Base-by-base conservation (phyloP, 2,888 invertebrate genomes). In the Protophormia terraenovae region DNA sequence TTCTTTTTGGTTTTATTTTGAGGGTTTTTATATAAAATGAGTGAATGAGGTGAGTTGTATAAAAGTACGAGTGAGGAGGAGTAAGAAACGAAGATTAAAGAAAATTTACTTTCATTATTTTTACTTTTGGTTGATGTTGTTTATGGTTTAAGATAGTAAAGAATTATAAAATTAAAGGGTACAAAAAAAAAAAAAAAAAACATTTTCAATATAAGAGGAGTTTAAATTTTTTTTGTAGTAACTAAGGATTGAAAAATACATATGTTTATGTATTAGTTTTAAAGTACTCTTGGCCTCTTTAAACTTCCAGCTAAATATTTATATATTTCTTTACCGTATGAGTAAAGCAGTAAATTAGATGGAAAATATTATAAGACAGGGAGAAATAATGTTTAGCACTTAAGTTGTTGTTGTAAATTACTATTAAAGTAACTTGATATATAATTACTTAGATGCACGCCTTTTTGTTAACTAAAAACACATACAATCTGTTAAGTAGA, bases 401-500 rank as follows among this genome's bases (percentile, higher is more conserved):
- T 72, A 83, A 87, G 78, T 81, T 81, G 77, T 85, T 84, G 75
- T 73, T 81, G 53, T 71, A 79, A 82, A 86, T 86, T 82, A 72
- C 75, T 14, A 19, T 19, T 73, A 75, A 83, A 78, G 77, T 77
- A 81, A 87, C 79, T 78, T 83, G 81, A 83, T 85, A 77, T 85
- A 29, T 82, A 76, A 80, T 27, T 6, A 53, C 53, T 29, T 22
- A 55, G 35, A 66, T 16, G 19, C 41, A 45, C 41, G 22, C 14
- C 7, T n/a, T n/a, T 45, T 45, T 1, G 6, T 45, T 3, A 50
- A 47, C 16, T 22, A 29, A 24, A 29, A 14, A 47, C 45, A 27
- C 29, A 16, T 19, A 32, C 14, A 38, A n/a, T 32, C 4, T 24
- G n/a, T 41, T 14, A 12, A 69, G 14, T 10, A n/a, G 14, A 69